Conservation (phyloP, 2,888 invertebrate genomes). For the Leucophenga maculata region DNA sequence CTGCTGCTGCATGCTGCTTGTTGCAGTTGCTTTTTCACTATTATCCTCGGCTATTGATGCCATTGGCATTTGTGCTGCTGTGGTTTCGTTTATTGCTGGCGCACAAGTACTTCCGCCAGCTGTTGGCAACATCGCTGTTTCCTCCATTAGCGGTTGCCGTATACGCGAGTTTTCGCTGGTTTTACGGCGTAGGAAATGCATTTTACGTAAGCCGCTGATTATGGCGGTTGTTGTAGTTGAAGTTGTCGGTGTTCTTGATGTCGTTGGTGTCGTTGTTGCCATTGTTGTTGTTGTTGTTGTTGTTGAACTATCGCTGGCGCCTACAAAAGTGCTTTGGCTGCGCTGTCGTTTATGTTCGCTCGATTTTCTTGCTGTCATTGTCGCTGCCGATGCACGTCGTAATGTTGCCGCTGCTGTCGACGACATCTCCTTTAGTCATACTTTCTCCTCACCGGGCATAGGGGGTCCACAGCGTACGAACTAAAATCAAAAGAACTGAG, state of each 20-base stretch:
- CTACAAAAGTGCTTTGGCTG: slow-evolving; percentile 44
- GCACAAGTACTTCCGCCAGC: slow-evolving; percentile 30
- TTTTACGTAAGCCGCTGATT: slow-evolving; percentile 57
- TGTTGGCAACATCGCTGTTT: slow-evolving; percentile 45
- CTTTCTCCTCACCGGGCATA: slow-evolving; percentile 84
- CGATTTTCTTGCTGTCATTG: slow-evolving; percentile 40
- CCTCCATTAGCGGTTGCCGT: slow-evolving; percentile 69
- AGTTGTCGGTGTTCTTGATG: slow-evolving; percentile 21
- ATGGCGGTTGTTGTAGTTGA: slow-evolving; percentile 41
- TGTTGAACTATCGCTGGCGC: slow-evolving; percentile 23
- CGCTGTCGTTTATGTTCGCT: slow-evolving; percentile 42
- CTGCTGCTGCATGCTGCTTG: slow-evolving; percentile 33
- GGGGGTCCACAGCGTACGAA: slow-evolving; percentile 84
- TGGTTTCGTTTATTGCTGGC: slow-evolving; percentile 40
- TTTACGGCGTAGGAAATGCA: slow-evolving; percentile 67
- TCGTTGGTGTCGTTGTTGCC: slow-evolving; percentile 30
- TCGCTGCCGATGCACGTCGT: slow-evolving; percentile 67
- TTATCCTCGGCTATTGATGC: slow-evolving; percentile 20
- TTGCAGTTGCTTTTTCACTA: slow-evolving; percentile 30
- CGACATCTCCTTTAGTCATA: slow-evolving; percentile 80
- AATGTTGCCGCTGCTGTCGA: slow-evolving; percentile 39
- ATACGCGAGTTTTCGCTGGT: slow-evolving; percentile 66
- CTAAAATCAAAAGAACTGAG: slow-evolving; percentile 76
- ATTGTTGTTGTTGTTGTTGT: slow-evolving; percentile 16
- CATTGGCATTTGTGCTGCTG: slow-evolving; percentile 26